Evolutionary conservation across 1,140 invertebrate species (phyloP).

Genomic region (Halesus radiatus): DNA sequence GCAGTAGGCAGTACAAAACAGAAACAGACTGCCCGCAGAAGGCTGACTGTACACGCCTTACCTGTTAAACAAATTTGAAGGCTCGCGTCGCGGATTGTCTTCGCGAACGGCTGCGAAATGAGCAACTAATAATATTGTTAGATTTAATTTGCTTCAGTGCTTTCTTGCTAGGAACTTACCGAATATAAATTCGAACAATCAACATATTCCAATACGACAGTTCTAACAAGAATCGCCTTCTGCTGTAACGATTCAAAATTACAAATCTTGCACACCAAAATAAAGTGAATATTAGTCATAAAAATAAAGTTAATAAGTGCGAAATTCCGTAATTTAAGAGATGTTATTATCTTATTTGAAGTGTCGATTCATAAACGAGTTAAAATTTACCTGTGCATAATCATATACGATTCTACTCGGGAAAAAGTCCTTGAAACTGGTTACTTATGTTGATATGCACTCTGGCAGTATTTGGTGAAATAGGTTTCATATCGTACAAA

Average conservation of each 20-base stretch:
- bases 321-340: background rate
- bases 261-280: background rate
- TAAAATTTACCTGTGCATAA: background rate
- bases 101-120: constrained; percentile 2
- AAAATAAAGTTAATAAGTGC: background rate
- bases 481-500: constrained; percentile 55
- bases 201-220: no score
- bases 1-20: no score
- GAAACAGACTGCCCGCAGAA: background rate
- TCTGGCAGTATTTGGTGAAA: constrained; percentile 20
- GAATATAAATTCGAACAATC: no score
- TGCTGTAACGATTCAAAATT: background rate
- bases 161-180: no score
- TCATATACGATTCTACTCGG: background rate
- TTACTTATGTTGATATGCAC: constrained; percentile 40
- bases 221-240: no score
- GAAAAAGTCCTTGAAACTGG: constrained; percentile 42
- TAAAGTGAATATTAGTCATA: background rate
- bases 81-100: background rate
- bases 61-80: constrained; percentile 12
- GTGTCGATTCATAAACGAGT: background rate
- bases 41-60: background rate
- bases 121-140: no score
- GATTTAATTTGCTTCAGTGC: no score
- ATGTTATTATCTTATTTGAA: background rate